Base-by-base conservation (phyloP, 2,797 vertebrate genomes). In the Hoplostethus mediterraneus region DNA sequence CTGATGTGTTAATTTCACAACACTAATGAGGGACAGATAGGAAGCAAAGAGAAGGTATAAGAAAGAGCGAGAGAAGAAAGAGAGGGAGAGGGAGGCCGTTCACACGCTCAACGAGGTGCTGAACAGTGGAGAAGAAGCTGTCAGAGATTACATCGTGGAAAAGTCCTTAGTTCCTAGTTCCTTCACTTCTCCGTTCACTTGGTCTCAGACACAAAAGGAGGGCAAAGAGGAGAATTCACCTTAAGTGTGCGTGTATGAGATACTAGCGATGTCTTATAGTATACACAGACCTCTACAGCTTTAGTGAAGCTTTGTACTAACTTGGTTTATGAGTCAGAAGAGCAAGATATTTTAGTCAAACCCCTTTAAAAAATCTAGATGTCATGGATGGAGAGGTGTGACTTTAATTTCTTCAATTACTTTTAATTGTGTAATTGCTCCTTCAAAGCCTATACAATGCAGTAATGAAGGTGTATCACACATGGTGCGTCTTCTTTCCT, bases 1-100 rank as follows among this genome's bases (percentile, higher is more conserved):
- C 73, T 72, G 52, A 72, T 62, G 42, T 83, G 84, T 12, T 84
- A 73, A 84, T 83, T 53, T 33, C 5, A 1, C 42, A n/a, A 44
- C 54, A 42, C 63, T 79, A 80, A 73, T 84, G 71, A 75, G 21
- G 47, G 4, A 51, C 44, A 79, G 17, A 10, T 28, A 44, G 59
- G 28, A 16, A n/a, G 42, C 14, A 40, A 12, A 60, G 58, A 60
- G 38, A 60, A 66, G 30, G 52, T 12, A 21, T 45, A n/a, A 52
- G 2, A 62, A 17, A 38, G 31, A 52, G 12, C 7, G 2, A 5
- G 66, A 63, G 49, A 68, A 61, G 56, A 75, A 65, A 69, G 69
- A 75, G 73, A 36, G 63, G 13, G 0, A 8, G 4, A 67, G 25
- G 58, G 49, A 53, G 54, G n/a, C 11, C 0, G 2, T 85, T 82